Conservation (phyloP, 2,888 invertebrate species). For the Caenorhabditis doughertyi region DNA sequence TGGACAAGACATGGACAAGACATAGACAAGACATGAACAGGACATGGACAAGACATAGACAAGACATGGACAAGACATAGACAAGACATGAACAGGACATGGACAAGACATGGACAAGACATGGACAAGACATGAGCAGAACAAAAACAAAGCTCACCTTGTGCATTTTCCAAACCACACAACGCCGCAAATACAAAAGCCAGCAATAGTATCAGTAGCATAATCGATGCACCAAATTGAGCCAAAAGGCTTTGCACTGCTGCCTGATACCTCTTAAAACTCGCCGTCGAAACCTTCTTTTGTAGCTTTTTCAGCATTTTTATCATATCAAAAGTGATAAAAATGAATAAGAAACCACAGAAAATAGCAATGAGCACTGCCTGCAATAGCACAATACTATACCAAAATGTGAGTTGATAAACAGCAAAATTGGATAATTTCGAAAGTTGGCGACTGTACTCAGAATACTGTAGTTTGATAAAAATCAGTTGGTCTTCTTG, state of each 20-base stretch:
- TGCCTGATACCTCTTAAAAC: neutral
- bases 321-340: constrained; percentile 2
- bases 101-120: too few species aligned
- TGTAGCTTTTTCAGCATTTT: constrained; percentile 1
- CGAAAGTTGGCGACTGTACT: neutral
- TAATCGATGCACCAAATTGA: constrained; percentile 13
- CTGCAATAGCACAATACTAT: neutral
- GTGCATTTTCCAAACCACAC: too few species aligned
- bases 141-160: too few species aligned
- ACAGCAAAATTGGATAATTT: constrained; percentile 9
- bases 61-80: too few species aligned
- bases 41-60: too few species aligned
- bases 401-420: constrained; percentile 2
- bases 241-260: constrained; percentile 1
- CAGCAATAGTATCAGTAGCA: too few species aligned
- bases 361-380: neutral
- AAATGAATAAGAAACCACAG: neutral
- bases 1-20: too few species aligned
- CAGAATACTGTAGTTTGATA: neutral
- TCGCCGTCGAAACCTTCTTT: neutral
- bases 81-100: too few species aligned
- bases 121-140: too few species aligned
- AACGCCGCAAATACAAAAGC: neutral
- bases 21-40: too few species aligned
- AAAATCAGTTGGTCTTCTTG: neutral